Percentiles rank a stretch among this genome's conserved stretches.
These are phyloP conservation scores for silkworm (Bombyx mori) DNA, from an alignment of 1,140 invertebrate genomes.

Conservation along the genomic window ASM3026992v2 NC_085128.1:3544501-3545000, in stretches of 20 bases:
- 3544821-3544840: conserved; percentile 81
- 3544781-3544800: conserved; percentile 75
- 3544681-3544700: conserved; percentile 69
- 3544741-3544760: conserved; percentile 78
- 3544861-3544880: conserved; percentile 81
- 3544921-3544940: conserved; percentile 91
- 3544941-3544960: conserved; percentile 78
- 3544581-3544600: conserved; percentile 70
- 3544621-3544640: conserved; percentile 76
- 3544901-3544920: conserved; percentile 85
- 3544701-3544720: conserved; percentile 82
- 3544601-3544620: conserved; percentile 76
- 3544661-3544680: conserved; percentile 91
- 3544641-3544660: conserved; percentile 82
- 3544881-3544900: conserved; percentile 78
- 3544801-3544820: conserved; percentile 78
- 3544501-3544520: conserved; percentile 78
- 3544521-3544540: conserved; percentile 69
- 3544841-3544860: conserved; percentile 82
- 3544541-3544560: conserved; percentile 77
- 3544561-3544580: conserved; percentile 82
- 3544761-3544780: conserved; percentile 78
- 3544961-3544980: conserved; percentile 88
- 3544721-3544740: conserved; percentile 95
- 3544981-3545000: conserved; percentile 86